phyloP scores from a whole-genome alignment of 1,140 invertebrate genomes.

The Lamellibrachia luymesi region DNA sequence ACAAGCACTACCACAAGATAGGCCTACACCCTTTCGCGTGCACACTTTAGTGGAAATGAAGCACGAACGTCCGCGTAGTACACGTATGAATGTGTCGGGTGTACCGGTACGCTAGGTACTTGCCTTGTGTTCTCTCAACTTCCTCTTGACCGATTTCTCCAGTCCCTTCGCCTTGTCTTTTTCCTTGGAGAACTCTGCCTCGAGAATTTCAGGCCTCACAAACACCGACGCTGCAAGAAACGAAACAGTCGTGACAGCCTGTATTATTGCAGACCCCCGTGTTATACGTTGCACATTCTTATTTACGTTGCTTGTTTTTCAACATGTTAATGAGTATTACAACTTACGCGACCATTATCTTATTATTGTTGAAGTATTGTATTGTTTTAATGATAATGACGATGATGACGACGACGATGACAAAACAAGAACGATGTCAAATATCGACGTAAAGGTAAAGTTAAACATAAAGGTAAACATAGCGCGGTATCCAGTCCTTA shows the following conservation, averaged over 20 bases:
- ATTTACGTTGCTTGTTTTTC: no score
- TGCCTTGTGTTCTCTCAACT: slow-evolving; percentile 6
- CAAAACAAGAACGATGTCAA: no score
- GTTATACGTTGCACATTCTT: no score
- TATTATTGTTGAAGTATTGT: not conserved
- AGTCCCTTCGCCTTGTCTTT: slow-evolving; percentile 1
- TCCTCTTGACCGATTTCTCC: not conserved
- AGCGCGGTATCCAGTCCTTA: no score
- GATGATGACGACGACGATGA: no score
- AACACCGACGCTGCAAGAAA: slow-evolving; percentile 6
- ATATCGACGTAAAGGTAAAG: no score
- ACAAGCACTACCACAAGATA: not conserved
- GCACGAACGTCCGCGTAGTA: not conserved
- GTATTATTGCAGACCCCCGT: not conserved
- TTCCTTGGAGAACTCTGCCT: slow-evolving; percentile 9
- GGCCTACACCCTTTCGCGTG: not conserved
- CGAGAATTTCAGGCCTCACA: not conserved
- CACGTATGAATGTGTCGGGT: not conserved
- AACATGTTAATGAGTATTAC: no score
- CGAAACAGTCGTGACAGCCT: not conserved
- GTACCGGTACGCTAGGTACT: not conserved
- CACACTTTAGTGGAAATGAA: not conserved
- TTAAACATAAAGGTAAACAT: no score
- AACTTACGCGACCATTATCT: no score
- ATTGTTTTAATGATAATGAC: no score